Percentiles rank a stretch among this genome's conserved stretches.
Evolutionary conservation across 2,113 vertebrate species (phyloP).

Genomic region (Oplegnathus fasciatus): DNA sequence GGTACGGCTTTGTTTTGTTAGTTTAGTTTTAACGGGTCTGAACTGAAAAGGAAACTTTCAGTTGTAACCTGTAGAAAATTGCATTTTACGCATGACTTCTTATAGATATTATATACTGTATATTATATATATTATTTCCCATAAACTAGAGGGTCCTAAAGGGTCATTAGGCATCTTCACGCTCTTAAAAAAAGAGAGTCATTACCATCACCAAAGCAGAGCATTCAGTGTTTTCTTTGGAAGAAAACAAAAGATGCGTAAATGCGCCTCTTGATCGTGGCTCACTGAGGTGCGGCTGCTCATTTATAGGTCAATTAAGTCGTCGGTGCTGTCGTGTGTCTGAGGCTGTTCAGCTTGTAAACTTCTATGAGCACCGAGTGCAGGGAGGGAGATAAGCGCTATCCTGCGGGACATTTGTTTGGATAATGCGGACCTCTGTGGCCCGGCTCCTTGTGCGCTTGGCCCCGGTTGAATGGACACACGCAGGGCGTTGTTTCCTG

Average conservation of each 20-base stretch:
- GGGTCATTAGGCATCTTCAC: neutral
- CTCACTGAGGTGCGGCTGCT: neutral
- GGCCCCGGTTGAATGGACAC: conserved; percentile 69
- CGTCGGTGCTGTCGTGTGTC: neutral
- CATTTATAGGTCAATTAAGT: conserved; percentile 16
- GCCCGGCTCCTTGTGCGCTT: conserved; percentile 61
- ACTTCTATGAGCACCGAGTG: conserved; percentile 28
- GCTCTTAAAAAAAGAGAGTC: neutral
- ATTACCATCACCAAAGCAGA: neutral
- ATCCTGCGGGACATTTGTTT: conserved; percentile 68
- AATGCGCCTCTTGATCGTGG: neutral
- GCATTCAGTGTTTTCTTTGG: neutral
- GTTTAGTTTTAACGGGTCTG: neutral
- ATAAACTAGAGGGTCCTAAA: neutral
- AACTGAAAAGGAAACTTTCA: neutral
- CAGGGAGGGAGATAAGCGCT: conserved; percentile 47
- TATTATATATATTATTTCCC: neutral
- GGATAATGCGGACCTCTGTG: conserved; percentile 62
- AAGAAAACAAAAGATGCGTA: conserved; percentile 19
- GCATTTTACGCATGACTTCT: conserved; percentile 20
- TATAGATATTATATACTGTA: neutral
- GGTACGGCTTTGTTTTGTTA: neutral
- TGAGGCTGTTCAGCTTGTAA: conserved; percentile 21
- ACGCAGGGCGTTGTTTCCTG: conserved; percentile 83
- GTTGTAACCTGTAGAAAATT: neutral